These are phyloP conservation scores for Clupea harengus DNA, from an alignment of 2,113 vertebrate genomes.

Conservation along the genomic window DNA sequence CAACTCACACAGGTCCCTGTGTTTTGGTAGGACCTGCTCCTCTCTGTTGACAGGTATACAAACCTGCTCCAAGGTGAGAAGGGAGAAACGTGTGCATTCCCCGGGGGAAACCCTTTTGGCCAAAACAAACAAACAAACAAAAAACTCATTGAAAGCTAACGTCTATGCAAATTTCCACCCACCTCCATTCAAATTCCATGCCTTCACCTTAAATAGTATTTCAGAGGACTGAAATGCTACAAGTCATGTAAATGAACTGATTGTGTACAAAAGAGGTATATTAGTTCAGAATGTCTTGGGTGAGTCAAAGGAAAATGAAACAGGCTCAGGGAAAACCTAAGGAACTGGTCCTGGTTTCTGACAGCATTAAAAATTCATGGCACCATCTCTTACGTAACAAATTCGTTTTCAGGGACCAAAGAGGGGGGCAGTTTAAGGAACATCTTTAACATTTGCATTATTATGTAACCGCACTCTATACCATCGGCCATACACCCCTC, in stretches of 20 bases:
- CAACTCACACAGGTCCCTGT: too few species aligned
- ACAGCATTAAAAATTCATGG: background rate
- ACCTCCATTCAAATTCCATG: background rate
- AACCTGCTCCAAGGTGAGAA: background rate
- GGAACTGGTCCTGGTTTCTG: background rate
- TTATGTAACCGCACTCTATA: background rate
- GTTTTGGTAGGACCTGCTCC: background rate
- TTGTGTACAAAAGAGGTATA: background rate
- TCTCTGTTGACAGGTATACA: background rate
- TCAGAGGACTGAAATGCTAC: background rate
- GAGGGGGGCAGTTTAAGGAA: background rate
- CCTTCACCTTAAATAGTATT: background rate
- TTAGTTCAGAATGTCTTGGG: background rate
- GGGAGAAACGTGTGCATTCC: too few species aligned
- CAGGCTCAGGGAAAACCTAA: background rate
- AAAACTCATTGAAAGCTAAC: background rate
- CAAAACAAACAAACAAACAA: background rate
- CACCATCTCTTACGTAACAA: background rate
- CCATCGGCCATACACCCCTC: background rate
- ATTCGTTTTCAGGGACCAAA: background rate
- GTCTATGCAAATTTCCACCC: background rate
- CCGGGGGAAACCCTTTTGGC: background rate
- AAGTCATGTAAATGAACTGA: too few species aligned
- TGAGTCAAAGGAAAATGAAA: background rate
- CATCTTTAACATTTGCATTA: background rate